A percentile compares a stretch with the other conserved stretches of the same genome.
These are phyloP conservation scores for Cranoglanis bouderius DNA, from an alignment of 2,113 vertebrate genomes.

Conservation along the genomic window DNA sequence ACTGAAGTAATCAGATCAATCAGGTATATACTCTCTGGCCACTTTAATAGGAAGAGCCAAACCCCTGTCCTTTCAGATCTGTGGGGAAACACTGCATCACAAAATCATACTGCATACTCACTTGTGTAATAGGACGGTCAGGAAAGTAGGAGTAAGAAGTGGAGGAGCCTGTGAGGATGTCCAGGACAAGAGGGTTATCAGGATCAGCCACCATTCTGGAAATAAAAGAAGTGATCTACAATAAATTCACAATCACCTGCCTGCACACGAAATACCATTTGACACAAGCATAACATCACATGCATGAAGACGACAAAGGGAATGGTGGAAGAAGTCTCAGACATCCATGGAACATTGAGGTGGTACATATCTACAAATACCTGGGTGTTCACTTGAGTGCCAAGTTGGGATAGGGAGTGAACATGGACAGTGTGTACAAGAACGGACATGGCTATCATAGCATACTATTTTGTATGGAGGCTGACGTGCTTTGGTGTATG, in stretches of 20 bases:
- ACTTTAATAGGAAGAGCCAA: neutral
- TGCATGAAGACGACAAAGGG: neutral
- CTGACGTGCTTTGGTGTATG: neutral
- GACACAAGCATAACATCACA: neutral
- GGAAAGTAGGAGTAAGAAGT: slow-evolving; percentile 96
- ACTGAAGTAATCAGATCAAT: neutral
- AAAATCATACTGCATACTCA: slow-evolving; percentile 55
- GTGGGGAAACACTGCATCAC: neutral
- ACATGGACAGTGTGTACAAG: neutral
- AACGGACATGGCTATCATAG: neutral
- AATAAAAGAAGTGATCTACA: neutral
- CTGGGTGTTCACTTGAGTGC: neutral
- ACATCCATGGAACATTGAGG: neutral
- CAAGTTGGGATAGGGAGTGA: neutral
- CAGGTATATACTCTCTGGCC: neutral
- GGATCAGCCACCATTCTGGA: slow-evolving; percentile 96
- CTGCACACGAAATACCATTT: neutral
- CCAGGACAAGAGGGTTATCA: slow-evolving; percentile 93
- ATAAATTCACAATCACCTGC: neutral
- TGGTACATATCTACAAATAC: neutral
- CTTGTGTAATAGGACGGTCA: slow-evolving; percentile 93
- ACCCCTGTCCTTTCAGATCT: neutral
- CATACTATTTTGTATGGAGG: neutral
- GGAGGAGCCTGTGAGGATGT: slow-evolving; percentile 96
- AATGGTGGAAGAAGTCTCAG: neutral